A percentile compares a stretch with the other conserved stretches of the same genome.
These are phyloP conservation scores for Acridotheres tristis DNA, from an alignment of 2,797 vertebrate genomes.

Conservation along the genomic window DNA sequence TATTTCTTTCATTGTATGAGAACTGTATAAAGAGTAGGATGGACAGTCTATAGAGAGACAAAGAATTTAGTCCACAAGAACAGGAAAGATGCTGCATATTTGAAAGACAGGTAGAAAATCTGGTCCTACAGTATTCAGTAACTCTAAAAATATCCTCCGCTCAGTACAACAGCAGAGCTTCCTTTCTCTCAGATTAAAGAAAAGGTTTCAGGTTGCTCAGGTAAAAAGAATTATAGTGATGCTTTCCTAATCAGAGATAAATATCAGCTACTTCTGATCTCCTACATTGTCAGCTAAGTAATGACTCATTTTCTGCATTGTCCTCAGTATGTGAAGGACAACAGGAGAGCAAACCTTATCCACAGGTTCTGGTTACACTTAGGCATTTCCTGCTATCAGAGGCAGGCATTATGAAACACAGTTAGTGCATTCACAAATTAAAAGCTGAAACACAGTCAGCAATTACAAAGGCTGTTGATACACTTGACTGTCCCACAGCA, in stretches of 20 bases:
- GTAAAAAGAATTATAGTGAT: conserved; percentile 51
- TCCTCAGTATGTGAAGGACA: conserved; percentile 42
- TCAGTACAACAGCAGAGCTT: conserved; percentile 21
- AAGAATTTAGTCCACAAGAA: neutral
- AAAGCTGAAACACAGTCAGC: conserved; percentile 20
- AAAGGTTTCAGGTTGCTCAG: conserved; percentile 63
- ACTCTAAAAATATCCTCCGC: conserved; percentile 19
- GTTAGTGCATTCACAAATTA: conserved; percentile 27
- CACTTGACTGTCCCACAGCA: neutral
- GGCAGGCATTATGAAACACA: neutral
- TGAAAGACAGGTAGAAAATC: conserved; percentile 49
- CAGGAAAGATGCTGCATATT: neutral
- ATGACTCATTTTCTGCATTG: conserved; percentile 67
- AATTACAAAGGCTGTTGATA: conserved; percentile 16
- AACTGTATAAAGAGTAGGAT: neutral
- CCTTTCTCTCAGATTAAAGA: conserved; percentile 55
- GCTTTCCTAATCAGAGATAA: conserved; percentile 68
- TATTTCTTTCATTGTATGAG: neutral
- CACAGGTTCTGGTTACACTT: conserved; percentile 59
- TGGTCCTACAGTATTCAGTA: conserved; percentile 22
- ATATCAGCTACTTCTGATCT: conserved; percentile 64
- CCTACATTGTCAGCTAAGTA: conserved; percentile 62
- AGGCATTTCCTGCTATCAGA: conserved; percentile 24
- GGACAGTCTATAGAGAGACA: neutral
- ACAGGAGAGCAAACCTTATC: conserved; percentile 66